A percentile compares a stretch with the other conserved stretches of the same genome.
These are phyloP conservation scores for Strix aluco DNA, from an alignment of 2,113 vertebrate genomes.

Conservation along the genomic window DNA sequence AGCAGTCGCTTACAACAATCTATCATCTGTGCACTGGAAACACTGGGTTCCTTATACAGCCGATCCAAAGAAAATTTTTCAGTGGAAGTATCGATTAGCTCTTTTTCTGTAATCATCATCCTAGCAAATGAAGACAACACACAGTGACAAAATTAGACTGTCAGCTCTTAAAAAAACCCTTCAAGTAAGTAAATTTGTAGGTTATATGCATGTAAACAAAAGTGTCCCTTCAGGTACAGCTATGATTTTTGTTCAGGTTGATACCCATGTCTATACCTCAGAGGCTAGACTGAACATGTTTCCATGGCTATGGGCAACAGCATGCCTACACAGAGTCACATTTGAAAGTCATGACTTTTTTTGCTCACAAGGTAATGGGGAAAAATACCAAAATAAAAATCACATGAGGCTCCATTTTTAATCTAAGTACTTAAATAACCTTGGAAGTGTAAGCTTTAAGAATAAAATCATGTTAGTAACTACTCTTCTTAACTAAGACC, in stretches of 20 bases:
- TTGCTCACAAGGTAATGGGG: neutral
- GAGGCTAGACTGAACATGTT: neutral
- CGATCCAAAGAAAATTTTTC: slow-evolving; percentile 80
- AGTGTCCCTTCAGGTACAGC: neutral
- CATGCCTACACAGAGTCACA: neutral
- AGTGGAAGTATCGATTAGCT: slow-evolving; percentile 74
- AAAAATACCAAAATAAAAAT: neutral
- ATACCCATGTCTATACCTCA: neutral
- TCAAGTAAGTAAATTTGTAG: neutral
- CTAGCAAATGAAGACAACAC: slow-evolving; percentile 64
- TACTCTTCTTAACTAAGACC: neutral
- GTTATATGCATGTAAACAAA: neutral
- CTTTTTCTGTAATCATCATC: slow-evolving; percentile 82
- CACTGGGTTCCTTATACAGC: slow-evolving; percentile 90
- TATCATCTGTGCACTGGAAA: slow-evolving; percentile 89
- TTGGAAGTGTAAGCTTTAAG: neutral
- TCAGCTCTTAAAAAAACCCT: neutral
- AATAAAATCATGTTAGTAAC: neutral
- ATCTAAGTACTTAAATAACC: neutral
- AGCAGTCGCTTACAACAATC: slow-evolving; percentile 84
- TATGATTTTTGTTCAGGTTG: neutral
- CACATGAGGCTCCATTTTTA: neutral
- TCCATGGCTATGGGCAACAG: neutral
- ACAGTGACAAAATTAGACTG: neutral
- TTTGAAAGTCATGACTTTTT: neutral